Conservation (phyloP, 2,113 vertebrate genomes). For the Ciconia stormi region DNA sequence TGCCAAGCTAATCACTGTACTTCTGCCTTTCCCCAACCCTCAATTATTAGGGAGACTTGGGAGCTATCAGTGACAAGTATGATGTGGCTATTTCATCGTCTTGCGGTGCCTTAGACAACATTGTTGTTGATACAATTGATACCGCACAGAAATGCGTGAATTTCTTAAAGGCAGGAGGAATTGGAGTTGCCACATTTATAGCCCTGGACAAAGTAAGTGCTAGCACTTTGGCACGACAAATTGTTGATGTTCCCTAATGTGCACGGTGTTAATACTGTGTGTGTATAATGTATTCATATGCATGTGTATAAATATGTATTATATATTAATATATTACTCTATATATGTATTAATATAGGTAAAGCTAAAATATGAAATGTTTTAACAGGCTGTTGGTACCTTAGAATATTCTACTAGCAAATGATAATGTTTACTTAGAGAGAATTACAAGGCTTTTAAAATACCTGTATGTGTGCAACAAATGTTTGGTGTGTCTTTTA, state of each 20-base stretch:
- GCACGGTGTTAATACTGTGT: neutral
- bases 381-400: neutral
- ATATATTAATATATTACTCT: neutral
- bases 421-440: neutral
- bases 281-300: neutral
- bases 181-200: slow-evolving; percentile 94
- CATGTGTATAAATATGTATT: too few relatives aligned
- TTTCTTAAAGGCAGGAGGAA: slow-evolving; percentile 86
- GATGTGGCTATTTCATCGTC: slow-evolving; percentile 92
- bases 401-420: neutral
- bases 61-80: slow-evolving; percentile 92
- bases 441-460: neutral
- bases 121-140: slow-evolving; percentile 94
- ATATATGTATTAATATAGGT: neutral
- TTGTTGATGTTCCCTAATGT: neutral
- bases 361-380: neutral
- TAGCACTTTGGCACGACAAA: neutral
- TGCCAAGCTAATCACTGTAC: neutral
- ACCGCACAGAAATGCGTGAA: slow-evolving; percentile 92
- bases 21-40: neutral
- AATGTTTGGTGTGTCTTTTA: neutral
- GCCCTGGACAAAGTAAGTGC: slow-evolving; percentile 90
- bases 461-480: neutral
- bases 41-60: slow-evolving; percentile 86
- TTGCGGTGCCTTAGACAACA: slow-evolving; percentile 91